Percentiles rank a stretch among this genome's conserved stretches.
Conservation (phyloP, 1,140 invertebrate species). For the Scaptomyza pallida region DNA sequence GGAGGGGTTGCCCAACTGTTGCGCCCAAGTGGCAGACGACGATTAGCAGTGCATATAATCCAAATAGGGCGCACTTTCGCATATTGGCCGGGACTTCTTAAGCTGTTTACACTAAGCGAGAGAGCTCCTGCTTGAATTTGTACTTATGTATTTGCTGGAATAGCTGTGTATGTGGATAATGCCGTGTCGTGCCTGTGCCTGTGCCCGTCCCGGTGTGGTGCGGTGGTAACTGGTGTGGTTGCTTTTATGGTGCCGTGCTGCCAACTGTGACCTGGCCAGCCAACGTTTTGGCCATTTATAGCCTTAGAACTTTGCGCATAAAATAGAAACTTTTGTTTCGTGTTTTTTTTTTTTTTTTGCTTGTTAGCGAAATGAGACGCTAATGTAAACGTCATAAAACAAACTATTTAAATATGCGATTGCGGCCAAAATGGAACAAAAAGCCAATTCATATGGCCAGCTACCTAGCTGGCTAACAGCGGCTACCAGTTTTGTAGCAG, state of each 20-base stretch:
- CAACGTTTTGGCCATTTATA: conserved; percentile 67
- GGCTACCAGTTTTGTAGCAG: not conserved
- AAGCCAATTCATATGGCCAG: conserved; percentile 68
- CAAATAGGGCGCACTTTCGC: conserved; percentile 67
- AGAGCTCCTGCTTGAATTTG: conserved; percentile 42
- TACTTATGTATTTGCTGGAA: not conserved
- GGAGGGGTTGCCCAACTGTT: conserved; percentile 68
- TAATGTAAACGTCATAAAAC: conserved; percentile 81
- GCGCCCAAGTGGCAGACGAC: conserved; percentile 42
- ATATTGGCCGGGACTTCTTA: conserved; percentile 56
- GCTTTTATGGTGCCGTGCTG: conserved; percentile 24
- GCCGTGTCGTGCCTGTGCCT: not conserved
- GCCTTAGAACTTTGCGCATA: conserved; percentile 75
- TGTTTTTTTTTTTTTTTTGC: conserved; percentile 24
- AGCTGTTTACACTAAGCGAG: conserved; percentile 39
- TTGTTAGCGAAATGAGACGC: conserved; percentile 80
- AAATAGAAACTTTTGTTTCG: conserved; percentile 80
- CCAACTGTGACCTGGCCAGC: conserved; percentile 68
- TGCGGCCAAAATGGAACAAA: conserved; percentile 61
- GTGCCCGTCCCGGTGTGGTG: not conserved
- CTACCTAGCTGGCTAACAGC: conserved; percentile 5
- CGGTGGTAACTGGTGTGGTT: conserved; percentile 2
- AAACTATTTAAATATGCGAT: conserved; percentile 78
- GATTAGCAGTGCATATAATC: conserved; percentile 78
- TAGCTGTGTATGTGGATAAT: conserved; percentile 37